Evolutionary conservation across 1,140 invertebrate genomes (phyloP).

Genomic region (Lethrus apterus): DNA sequence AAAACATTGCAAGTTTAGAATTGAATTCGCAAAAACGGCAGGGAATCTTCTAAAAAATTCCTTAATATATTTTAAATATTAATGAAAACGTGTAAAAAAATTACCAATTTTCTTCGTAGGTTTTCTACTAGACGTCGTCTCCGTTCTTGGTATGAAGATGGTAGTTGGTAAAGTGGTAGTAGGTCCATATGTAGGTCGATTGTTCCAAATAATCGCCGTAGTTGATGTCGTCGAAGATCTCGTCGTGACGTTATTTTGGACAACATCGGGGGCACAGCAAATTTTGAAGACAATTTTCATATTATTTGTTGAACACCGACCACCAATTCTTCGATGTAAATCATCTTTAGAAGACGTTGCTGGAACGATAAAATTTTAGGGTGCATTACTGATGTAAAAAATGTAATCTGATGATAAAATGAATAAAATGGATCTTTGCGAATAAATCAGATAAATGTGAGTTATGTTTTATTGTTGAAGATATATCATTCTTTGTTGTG

Average conservation of each 20-base stretch:
- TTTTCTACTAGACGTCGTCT: constrained; percentile 37
- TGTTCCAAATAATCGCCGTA: constrained; percentile 47
- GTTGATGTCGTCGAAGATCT: constrained; percentile 46
- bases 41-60: no score
- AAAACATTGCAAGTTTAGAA: no score
- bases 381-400: no score
- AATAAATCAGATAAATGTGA: no score
- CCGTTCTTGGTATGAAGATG: constrained; percentile 18
- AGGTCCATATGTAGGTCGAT: constrained; percentile 20
- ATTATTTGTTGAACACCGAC: constrained; percentile 80
- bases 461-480: no score
- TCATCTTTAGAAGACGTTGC: constrained; percentile 84
- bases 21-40: no score
- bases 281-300: constrained; percentile 95
- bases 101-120: constrained; percentile 52
- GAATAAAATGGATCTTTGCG: no score
- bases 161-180: constrained; percentile 24
- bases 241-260: constrained; percentile 41
- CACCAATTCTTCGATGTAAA: constrained; percentile 78
- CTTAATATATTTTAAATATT: not conserved
- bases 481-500: no score
- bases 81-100: constrained; percentile 16
- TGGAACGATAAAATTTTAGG: constrained; percentile 39
- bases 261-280: constrained; percentile 65
- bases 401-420: no score